Evolutionary conservation across 2,797 vertebrate species (phyloP).

Genomic region (Tauraco hartlaubi): DNA sequence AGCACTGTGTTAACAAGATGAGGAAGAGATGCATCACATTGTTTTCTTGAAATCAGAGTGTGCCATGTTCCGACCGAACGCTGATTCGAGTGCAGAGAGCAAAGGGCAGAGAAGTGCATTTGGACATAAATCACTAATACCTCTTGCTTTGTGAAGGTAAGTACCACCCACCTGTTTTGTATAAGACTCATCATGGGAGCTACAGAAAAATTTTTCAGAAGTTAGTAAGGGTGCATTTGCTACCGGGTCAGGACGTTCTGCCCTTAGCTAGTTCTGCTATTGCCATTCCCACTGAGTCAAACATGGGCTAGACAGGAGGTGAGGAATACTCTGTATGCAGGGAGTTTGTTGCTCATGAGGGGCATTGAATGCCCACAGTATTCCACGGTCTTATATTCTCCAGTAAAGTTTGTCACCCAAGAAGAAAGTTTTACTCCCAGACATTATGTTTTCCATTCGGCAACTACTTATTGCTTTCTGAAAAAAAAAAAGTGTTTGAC

Average conservation of each 20-base stretch:
- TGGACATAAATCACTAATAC: neutral
- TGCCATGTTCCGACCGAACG: neutral
- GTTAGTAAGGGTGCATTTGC: neutral
- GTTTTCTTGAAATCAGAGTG: neutral
- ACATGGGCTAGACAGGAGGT: neutral
- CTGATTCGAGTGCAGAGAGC: conserved; percentile 27
- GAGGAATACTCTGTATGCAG: neutral
- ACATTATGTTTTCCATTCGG: neutral
- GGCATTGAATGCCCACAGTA: neutral
- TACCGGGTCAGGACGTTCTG: neutral
- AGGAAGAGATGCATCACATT: neutral
- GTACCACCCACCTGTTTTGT: conserved; percentile 37
- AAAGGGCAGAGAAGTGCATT: neutral
- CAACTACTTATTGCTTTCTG: neutral
- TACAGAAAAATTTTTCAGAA: conserved; percentile 40
- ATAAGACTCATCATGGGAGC: conserved; percentile 1
- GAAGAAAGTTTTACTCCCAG: neutral
- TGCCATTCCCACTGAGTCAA: neutral
- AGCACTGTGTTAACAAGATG: conserved; percentile 2
- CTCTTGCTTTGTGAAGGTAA: conserved; percentile 8
- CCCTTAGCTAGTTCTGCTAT: neutral
- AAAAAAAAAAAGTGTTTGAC: neutral
- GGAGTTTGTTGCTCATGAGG: neutral
- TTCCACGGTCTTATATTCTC: neutral
- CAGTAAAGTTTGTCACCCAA: neutral